Conservation (phyloP, 2,797 vertebrate genomes). For the Lophotriccus pileatus region DNA sequence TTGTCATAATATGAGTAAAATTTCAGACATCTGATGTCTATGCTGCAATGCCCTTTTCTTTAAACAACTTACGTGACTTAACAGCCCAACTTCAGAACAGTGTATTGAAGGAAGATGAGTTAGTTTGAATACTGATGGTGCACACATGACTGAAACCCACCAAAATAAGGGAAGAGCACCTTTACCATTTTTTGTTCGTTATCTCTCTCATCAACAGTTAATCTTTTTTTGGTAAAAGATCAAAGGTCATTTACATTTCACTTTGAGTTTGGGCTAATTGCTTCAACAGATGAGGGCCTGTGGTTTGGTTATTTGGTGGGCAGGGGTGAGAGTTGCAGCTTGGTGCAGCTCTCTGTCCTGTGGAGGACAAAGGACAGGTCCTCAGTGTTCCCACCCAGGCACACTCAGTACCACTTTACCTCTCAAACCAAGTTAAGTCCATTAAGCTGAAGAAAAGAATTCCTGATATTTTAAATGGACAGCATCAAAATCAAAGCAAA, state of each 20-base stretch:
- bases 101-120: neutral
- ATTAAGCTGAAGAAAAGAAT: neutral
- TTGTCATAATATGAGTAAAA: neutral
- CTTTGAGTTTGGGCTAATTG: neutral
- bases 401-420: neutral
- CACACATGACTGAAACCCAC: neutral
- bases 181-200: neutral
- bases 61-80: neutral
- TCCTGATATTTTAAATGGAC: neutral
- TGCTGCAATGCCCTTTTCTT: neutral
- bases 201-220: neutral
- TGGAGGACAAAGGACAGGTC: neutral
- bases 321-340: neutral
- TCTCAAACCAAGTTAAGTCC: neutral
- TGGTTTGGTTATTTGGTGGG: neutral
- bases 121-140: neutral
- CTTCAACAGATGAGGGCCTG: neutral
- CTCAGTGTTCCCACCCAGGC: neutral
- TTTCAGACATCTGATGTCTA: neutral
- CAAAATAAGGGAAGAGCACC: neutral
- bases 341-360: neutral
- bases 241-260: neutral
- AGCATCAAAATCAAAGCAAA: neutral
- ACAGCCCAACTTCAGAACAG: neutral
- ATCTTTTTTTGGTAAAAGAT: neutral